phyloP scores from a whole-genome alignment of 2,113 vertebrate species.

The Thomomys bottae region DNA sequence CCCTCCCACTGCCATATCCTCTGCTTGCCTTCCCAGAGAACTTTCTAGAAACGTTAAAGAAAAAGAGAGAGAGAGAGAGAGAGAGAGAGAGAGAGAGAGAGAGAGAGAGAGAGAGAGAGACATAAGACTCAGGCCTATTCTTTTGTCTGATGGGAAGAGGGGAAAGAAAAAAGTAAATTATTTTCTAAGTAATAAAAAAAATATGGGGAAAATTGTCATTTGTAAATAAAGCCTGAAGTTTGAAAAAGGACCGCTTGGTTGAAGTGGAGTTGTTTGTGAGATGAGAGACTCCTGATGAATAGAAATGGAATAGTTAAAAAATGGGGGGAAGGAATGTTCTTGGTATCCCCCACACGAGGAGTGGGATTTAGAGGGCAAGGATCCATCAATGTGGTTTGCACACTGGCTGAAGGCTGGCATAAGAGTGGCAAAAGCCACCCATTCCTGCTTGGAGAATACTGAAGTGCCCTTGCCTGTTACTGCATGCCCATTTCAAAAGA shows the following conservation, averaged over 20 bases:
- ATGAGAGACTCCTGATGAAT: conserved; percentile 10
- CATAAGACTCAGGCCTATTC: conserved; percentile 74
- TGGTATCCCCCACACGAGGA: conserved; percentile 5
- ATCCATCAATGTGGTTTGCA: neutral
- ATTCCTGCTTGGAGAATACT: no score
- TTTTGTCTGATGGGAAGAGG: conserved; percentile 75
- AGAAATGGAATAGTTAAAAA: conserved; percentile 4
- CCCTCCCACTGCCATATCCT: neutral
- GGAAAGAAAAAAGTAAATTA: conserved; percentile 72
- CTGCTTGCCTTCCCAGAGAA: conserved; percentile 59
- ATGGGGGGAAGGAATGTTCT: neutral
- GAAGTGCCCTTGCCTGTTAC: neutral
- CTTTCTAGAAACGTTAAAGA: conserved; percentile 70
- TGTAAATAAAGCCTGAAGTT: conserved; percentile 79
- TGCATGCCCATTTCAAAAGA: neutral
- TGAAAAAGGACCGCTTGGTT: conserved; percentile 70
- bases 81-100: no score
- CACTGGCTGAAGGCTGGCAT: neutral
- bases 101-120: no score
- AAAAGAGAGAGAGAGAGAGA: no score
- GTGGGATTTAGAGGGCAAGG: neutral
- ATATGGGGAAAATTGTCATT: conserved; percentile 65
- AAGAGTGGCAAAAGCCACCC: neutral
- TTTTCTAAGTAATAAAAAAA: conserved; percentile 82
- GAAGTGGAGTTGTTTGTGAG: conserved; percentile 64